These are phyloP conservation scores for Drosophila fuyamai DNA, from an alignment of 1,140 invertebrate genomes.

Conservation along the genomic window DNA sequence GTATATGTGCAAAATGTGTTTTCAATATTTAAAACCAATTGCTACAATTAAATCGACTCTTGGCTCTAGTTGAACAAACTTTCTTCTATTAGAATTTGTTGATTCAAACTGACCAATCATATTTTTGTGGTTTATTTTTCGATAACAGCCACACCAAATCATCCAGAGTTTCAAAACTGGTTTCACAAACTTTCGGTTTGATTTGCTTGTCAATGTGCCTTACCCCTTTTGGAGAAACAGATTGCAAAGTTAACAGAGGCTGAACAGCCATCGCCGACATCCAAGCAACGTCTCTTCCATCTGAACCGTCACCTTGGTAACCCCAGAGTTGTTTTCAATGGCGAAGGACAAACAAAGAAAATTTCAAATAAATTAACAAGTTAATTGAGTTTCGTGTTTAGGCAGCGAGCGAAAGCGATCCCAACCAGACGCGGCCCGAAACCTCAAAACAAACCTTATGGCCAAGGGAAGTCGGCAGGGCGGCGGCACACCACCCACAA, in stretches of 20 bases:
- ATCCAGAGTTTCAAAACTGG: neutral
- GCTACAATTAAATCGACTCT: too few relatives aligned
- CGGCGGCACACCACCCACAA: neutral
- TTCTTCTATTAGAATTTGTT: too few relatives aligned
- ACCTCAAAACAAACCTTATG: constrained; percentile 14
- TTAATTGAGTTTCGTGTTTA: constrained; percentile 76
- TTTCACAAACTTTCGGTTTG: neutral
- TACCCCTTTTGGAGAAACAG: neutral
- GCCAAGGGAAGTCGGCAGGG: constrained; percentile 9
- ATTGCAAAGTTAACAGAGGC: neutral
- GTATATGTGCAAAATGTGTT: too few relatives aligned
- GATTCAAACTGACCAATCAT: too few relatives aligned
- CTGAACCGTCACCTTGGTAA: constrained; percentile 21
- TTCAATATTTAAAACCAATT: too few relatives aligned
- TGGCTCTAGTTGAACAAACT: too few relatives aligned
- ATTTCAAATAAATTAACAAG: constrained; percentile 81
- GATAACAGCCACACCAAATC: neutral
- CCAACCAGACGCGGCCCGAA: neutral
- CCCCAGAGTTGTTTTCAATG: constrained; percentile 34
- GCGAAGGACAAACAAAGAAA: constrained; percentile 68
- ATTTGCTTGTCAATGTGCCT: neutral
- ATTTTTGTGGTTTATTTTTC: neutral
- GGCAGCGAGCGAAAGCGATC: constrained; percentile 31
- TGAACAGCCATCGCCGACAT: neutral
- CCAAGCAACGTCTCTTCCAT: too few relatives aligned